Evolutionary conservation across 2,797 vertebrate species (phyloP).

Genomic region (Poecilia velifera): DNA sequence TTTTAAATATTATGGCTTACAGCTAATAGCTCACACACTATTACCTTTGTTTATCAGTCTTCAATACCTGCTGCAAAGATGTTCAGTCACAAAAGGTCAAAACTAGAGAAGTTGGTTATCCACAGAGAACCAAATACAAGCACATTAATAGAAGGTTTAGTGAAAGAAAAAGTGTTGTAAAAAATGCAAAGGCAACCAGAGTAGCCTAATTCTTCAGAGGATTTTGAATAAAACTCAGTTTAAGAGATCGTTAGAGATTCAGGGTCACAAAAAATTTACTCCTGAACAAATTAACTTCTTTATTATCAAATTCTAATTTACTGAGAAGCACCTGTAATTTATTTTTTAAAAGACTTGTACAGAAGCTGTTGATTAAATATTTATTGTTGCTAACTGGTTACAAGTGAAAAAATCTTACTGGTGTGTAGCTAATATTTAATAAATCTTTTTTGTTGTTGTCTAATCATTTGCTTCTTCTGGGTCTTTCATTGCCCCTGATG

Average conservation of each 20-base stretch:
- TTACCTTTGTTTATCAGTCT: background rate
- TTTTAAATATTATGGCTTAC: background rate
- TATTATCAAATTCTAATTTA: background rate
- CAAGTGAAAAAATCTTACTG: background rate
- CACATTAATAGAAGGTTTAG: background rate
- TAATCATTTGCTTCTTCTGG: constrained; percentile 69
- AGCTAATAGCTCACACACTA: background rate
- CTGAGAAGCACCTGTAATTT: background rate
- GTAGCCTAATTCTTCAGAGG: background rate
- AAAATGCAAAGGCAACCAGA: background rate
- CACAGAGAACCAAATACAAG: background rate
- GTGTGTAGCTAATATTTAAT: constrained; percentile 27
- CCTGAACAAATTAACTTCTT: background rate
- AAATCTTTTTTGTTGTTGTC: constrained; percentile 11
- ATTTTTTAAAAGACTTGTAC: background rate
- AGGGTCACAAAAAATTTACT: background rate
- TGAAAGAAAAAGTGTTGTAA: background rate
- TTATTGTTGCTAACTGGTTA: background rate
- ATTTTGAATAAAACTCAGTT: background rate
- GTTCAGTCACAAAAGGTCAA: background rate
- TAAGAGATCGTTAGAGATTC: background rate
- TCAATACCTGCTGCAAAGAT: background rate
- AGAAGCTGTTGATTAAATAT: background rate
- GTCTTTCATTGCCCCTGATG: constrained; percentile 85
- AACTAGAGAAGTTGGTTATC: background rate